Base-by-base conservation (phyloP, 1,140 invertebrate genomes). In the Homarus americanus region DNA sequence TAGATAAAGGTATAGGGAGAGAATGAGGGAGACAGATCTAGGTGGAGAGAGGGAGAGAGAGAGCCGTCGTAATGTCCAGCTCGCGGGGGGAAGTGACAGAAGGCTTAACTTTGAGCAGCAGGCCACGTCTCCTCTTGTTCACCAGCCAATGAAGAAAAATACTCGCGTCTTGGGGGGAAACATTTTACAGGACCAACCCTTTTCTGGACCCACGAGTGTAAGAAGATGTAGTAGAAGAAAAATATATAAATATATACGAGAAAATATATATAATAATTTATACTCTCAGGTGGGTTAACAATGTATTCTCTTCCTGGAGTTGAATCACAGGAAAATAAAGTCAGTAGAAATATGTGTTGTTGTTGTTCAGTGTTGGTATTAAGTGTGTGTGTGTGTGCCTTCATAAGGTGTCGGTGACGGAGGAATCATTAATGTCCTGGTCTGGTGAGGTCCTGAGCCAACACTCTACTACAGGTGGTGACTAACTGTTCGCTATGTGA, bases 81-180 rank as follows among this genome's bases (percentile, higher is more conserved):
- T 69, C 9, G n/a, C 28, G 63, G 12, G 32, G 28, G 63, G 28
- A 69, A 32, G 63, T 69, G 28, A 32, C n/a, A 28, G 63, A 69
- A 69, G 63, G 28, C 63, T 28, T 69, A 69, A 69, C 63, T 69
- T 69, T 24, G n/a, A 58, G n/a, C n/a, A 69, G 63, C 63, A 28
- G 32, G 63, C n/a, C 63, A 69, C 63, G 63, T 69, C 63, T 32
- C 63, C 9, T 69, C 63, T 69, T 69, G 63, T 69, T 69, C 63
- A 69, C 9, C 63, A 24, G 28, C 63, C 63, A 69, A 28, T 69
- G 63, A 32, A 69, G 63, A 69, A 69, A 69, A 69, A 69, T 69
- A 32, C 63, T 69, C n/a, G 28, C 28, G 63, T 69, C 63, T 49
- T n/a, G 12, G 53, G 53, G 12, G 63, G 24, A 69, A 32, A 28